Conservation (phyloP, 2,113 vertebrate genomes). For the Aptenodytes patagonicus region DNA sequence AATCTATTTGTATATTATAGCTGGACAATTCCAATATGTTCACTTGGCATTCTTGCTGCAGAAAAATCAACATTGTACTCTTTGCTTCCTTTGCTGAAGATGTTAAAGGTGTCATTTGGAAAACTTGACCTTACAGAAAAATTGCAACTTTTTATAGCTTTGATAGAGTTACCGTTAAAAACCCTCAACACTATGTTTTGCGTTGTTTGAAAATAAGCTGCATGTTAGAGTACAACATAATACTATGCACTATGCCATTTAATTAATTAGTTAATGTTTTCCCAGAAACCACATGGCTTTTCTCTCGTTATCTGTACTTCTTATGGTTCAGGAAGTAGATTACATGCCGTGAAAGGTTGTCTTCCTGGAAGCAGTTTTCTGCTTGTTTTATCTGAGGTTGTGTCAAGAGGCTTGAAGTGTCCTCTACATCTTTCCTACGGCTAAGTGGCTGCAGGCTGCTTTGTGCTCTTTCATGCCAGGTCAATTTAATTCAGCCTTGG, state of each 20-base stretch:
- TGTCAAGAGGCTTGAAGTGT: not conserved
- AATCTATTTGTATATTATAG: not conserved
- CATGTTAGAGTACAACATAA: not conserved
- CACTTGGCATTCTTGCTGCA: not conserved
- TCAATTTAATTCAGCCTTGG: not conserved
- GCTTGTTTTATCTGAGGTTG: not conserved
- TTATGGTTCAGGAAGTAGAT: not conserved
- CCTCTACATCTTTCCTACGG: not conserved
- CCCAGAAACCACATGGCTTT: not conserved
- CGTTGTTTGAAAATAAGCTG: not conserved
- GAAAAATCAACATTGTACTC: not conserved
- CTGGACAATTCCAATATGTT: not conserved
- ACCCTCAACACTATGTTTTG: not conserved
- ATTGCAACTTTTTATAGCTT: not conserved
- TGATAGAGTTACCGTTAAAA: not conserved
- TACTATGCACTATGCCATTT: accelerated
- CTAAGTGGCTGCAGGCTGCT: not conserved
- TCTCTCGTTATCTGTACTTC: not conserved
- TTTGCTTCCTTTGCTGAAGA: not conserved
- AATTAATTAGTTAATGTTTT: not conserved
- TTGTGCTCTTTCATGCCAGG: not conserved
- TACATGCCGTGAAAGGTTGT: not conserved
- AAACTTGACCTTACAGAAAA: not conserved
- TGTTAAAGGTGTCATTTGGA: not conserved
- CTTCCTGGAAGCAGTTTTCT: not conserved